Base-by-base conservation (phyloP, 1,140 invertebrate species). In the Caenorhabditis remanei region DNA sequence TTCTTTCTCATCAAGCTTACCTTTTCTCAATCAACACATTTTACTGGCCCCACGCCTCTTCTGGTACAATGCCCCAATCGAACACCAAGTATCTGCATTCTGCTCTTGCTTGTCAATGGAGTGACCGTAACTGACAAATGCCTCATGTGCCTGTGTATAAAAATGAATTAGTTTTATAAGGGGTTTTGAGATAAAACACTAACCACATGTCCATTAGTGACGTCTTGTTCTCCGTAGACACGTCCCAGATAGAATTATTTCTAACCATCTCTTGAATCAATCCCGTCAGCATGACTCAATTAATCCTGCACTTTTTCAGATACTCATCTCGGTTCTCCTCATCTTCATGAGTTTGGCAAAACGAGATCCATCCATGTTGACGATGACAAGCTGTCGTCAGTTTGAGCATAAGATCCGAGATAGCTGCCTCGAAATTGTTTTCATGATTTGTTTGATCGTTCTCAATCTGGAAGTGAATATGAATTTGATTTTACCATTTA, bases 11-110 rank as follows among this genome's bases (percentile, higher is more conserved):
- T 43, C 0, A 83, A 7, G 16, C 7, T 7, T n/a, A 16, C 0
- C 7, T 6, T 58, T n/a, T 19, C 4, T 58, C 13, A 1, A n/a
- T 19, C 19, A 58, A 19, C 13, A 58, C 13, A n/a, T n/a, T 58
- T 58, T 58, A 19, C 56, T 19, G 56, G 7, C 7, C 4, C n/a
- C 14, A 6, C 9, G 56, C 93, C 97, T 97, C 93, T 99, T 97
- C 93, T 99, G 98, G 93, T 99, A 99, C 40, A 99, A 95, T 63
- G 99, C 97, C 86, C 98, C 98, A 94, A 99, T 99, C 56, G 97
- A 99, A 93, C 98, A 99, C 98, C 98, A 99, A 5, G 98, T 99
- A 93, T 99, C 98, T n/a, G 98, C 97, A 94, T 99, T 99, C 61
- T 97, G 97, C 94, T 99, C 98, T 32, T 96, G 97, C 93, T 99